These are phyloP conservation scores for Beris chalybata DNA, from an alignment of 2,888 invertebrate genomes.

Conservation along the genomic window DNA sequence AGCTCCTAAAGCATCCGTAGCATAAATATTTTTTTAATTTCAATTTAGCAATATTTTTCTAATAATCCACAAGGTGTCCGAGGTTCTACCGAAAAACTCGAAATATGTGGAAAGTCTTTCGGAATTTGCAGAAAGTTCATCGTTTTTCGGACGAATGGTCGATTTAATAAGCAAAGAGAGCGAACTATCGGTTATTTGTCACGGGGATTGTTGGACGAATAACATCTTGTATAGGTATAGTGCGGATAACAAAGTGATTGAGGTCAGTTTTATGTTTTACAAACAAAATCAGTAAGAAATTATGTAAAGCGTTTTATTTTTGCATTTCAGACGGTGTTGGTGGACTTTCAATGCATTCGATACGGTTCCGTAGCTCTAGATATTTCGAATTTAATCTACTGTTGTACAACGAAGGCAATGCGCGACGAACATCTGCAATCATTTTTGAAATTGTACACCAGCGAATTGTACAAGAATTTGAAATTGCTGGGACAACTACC, in stretches of 20 bases:
- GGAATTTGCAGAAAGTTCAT: slow-evolving; percentile 64
- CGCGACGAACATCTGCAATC: slow-evolving; percentile 62
- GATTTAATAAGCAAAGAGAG: slow-evolving; percentile 64
- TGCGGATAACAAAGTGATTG: slow-evolving; percentile 58
- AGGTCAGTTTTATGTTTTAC: slow-evolving; percentile 51
- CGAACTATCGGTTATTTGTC: slow-evolving; percentile 69
- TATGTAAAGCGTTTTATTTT: neutral
- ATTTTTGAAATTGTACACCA: slow-evolving; percentile 64
- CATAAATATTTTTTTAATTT: neutral
- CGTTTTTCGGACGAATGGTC: slow-evolving; percentile 70
- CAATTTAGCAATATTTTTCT: neutral
- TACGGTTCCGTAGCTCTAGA: slow-evolving; percentile 72
- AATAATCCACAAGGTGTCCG: slow-evolving; percentile 45
- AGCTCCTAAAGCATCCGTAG: slow-evolving; percentile 1
- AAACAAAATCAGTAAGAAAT: neutral
- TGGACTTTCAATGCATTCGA: slow-evolving; percentile 72
- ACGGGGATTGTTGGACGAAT: slow-evolving; percentile 77
- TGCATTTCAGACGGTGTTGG: slow-evolving; percentile 63
- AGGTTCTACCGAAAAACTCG: slow-evolving; percentile 51
- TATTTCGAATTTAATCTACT: slow-evolving; percentile 66
- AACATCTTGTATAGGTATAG: slow-evolving; percentile 68
- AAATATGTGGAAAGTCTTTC: slow-evolving; percentile 64
- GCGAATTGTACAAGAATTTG: slow-evolving; percentile 62
- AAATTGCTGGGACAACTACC: slow-evolving; percentile 59
- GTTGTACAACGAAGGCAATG: slow-evolving; percentile 66